Percentiles rank a stretch among this genome's conserved stretches.
Conservation (phyloP, 2,888 invertebrate genomes). For the Operophtera brumata region DNA sequence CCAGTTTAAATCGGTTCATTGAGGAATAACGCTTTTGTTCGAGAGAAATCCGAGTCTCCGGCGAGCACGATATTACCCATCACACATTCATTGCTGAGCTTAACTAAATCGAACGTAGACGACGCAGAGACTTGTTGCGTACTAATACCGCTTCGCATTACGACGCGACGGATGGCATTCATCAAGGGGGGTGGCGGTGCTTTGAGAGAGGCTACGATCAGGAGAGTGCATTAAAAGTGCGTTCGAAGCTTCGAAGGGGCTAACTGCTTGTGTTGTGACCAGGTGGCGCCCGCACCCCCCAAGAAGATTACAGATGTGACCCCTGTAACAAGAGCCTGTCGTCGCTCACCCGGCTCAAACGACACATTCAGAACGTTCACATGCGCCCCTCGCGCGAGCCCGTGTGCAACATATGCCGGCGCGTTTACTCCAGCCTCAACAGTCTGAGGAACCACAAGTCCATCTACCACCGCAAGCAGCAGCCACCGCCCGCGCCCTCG, state of each 20-base stretch:
- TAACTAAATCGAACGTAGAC: constrained; percentile 60
- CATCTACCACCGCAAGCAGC: constrained; percentile 94
- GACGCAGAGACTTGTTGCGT: constrained; percentile 37
- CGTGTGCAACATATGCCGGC: constrained; percentile 95
- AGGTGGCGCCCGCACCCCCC: constrained; percentile 87
- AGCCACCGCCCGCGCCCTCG: constrained; percentile 76
- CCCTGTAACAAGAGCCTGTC: constrained; percentile 95
- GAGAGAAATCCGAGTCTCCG: constrained; percentile 60
- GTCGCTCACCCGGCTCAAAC: constrained; percentile 92
- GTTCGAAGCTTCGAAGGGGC: constrained; percentile 75
- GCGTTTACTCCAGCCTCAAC: constrained; percentile 94
- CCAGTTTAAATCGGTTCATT: constrained; percentile 63
- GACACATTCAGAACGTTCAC: constrained; percentile 95
- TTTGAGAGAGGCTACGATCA: constrained; percentile 75
- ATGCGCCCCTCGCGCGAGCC: constrained; percentile 94
- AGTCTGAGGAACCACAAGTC: constrained; percentile 95
- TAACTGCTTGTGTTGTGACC: constrained; percentile 82
- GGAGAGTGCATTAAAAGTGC: constrained; percentile 79
- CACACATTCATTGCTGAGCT: constrained; percentile 61
- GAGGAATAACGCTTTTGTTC: constrained; percentile 71
- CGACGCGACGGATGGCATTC: constrained; percentile 58
- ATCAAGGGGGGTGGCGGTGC: constrained; percentile 77
- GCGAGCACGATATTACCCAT: constrained; percentile 28
- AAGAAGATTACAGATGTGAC: constrained; percentile 94
- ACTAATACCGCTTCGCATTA: constrained; percentile 73